These are phyloP conservation scores for Vesta saturnalis DNA, from an alignment of 2,888 invertebrate genomes.

Conservation along the genomic window DNA sequence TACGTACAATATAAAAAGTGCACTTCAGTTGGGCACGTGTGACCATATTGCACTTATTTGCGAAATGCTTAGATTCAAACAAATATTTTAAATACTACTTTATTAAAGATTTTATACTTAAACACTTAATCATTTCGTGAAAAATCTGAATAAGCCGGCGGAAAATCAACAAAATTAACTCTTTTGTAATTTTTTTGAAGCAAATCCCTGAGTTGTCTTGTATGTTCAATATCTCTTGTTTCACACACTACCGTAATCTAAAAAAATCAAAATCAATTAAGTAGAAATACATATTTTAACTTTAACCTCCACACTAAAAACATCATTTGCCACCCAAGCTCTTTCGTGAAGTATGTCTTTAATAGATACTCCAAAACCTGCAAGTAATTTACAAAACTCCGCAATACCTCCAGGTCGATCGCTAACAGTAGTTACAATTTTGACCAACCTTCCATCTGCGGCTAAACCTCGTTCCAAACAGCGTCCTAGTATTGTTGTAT, in stretches of 20 bases:
- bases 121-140: not conserved
- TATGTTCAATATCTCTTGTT: conserved; percentile 84
- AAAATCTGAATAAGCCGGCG: conserved; percentile 23
- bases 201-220: conserved; percentile 68
- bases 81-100: not conserved
- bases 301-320: conserved; percentile 77
- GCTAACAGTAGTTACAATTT: conserved; percentile 82
- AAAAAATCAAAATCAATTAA: conserved; percentile 43
- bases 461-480: conserved; percentile 90
- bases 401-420: conserved; percentile 91
- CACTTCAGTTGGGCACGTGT: no score
- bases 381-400: conserved; percentile 81
- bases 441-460: conserved; percentile 80
- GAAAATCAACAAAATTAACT: conserved; percentile 64
- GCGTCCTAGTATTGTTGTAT: conserved; percentile 88
- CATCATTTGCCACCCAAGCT: conserved; percentile 91
- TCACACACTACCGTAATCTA: conserved; percentile 92
- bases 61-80: no score
- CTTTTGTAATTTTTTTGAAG: conserved; percentile 67
- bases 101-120: not conserved
- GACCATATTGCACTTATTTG: no score
- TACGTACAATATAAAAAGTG: no score
- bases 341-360: conserved; percentile 97
- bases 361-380: conserved; percentile 84
- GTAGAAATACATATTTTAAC: not conserved